Evolutionary conservation across 2,113 vertebrate species (phyloP), one percentile per base, ranked within the genome.

Genomic region (Sceloporus tristichus): DNA sequence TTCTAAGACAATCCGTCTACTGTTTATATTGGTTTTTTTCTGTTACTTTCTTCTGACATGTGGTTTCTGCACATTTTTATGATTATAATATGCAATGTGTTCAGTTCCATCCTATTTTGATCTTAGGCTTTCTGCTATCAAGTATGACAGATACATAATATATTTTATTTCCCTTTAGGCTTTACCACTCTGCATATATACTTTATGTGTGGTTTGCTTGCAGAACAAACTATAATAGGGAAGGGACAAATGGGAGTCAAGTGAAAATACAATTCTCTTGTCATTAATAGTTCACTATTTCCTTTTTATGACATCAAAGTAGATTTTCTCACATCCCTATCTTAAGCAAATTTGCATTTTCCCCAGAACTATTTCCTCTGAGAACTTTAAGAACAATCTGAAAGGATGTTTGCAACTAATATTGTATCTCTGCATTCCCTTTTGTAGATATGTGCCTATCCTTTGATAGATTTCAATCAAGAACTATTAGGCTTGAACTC

Each of bases 221-320:
- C 16, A 85, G 89, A 56, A 23, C 14, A 89, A 78, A 25, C 18
- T 82, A 71, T 65, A 85, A 85, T 13, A 75, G 13, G 10, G 4
- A 29, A 82, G 10, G 68, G 54, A 92, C n/a, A 65, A n/a, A 77
- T 68, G 13, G 42, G 23, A 80, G 42, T 80, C 77, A 80, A 79
- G 29, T 85, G 77, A 77, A 89, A 85, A 85, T 81, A 38, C 9
- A 76, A 89, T 80, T 85, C 82, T 73, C 83, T 85, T 29, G 23
- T 27, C 54, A 54, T 54, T 81, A 85, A 68, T 85, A 16, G 40
- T 74, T 87, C 19, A 23, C 73, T 25, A 59, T 77, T 73, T 68
- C 11, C 48, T 78, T 59, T 56, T 56, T 82, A 80, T 81, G 38
- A 25, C 29, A 86, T 84, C 68, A 54, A 76, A 73, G 13, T 68